phyloP scores from a whole-genome alignment of 2,797 vertebrate genomes.

The Podarcis lilfordi region DNA sequence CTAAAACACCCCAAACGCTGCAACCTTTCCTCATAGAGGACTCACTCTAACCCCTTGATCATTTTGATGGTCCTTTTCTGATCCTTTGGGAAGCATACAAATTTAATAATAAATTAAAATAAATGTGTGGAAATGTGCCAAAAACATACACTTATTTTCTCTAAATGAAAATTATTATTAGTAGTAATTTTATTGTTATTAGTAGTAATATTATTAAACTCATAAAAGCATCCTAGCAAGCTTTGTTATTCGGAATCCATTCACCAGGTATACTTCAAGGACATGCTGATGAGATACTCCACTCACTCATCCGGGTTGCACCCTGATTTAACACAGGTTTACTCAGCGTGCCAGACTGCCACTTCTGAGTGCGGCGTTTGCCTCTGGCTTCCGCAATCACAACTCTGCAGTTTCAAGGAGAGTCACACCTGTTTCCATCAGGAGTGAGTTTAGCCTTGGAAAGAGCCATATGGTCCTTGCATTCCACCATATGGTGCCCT shows the following conservation, averaged over 20 bases:
- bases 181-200: not conserved
- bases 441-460: not conserved
- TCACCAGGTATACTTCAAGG: not conserved
- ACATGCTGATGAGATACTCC: too few relatives aligned
- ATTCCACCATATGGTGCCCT: not conserved
- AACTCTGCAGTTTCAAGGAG: not conserved
- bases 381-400: not conserved
- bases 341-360: not conserved
- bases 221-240: not conserved
- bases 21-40: too few relatives aligned
- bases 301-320: not conserved
- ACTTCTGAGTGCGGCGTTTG: not conserved
- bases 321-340: not conserved
- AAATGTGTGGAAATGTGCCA: too few relatives aligned
- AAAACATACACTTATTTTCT: too few relatives aligned
- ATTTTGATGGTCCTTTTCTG: too few relatives aligned
- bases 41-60: too few relatives aligned
- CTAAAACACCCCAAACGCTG: too few relatives aligned
- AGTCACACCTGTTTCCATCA: not conserved
- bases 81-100: too few relatives aligned
- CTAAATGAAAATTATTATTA: not conserved
- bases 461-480: not conserved
- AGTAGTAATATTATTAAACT: not conserved
- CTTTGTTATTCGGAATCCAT: not conserved
- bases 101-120: too few relatives aligned